phyloP scores from a whole-genome alignment of 2,888 invertebrate genomes.

The Amblyjoppa proteus region DNA sequence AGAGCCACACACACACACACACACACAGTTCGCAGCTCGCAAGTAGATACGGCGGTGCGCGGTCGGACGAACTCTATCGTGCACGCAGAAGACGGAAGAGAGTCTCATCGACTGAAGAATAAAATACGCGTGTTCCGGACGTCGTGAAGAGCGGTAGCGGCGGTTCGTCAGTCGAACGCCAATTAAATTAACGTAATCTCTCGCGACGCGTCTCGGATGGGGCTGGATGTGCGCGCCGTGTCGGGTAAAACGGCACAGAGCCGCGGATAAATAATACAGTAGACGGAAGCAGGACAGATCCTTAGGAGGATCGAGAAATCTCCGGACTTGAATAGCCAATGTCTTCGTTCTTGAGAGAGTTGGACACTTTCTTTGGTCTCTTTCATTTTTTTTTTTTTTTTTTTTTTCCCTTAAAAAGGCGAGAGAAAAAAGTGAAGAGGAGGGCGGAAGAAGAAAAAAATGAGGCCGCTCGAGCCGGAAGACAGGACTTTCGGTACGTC shows the following conservation, averaged over 20 bases:
- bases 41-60: constrained; percentile 47
- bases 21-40: background rate
- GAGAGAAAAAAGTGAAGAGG: background rate
- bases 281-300: background rate
- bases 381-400: background rate
- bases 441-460: background rate
- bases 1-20: background rate
- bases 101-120: background rate
- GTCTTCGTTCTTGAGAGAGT: background rate
- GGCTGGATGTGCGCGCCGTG: constrained; percentile 1
- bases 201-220: constrained; percentile 31
- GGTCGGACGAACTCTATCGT: constrained; percentile 49
- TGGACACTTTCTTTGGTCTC: background rate
- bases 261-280: background rate
- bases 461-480: background rate
- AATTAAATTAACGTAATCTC: constrained; percentile 64
- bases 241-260: constrained; percentile 1
- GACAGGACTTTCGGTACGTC: constrained; percentile 42
- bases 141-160: constrained; percentile 4
- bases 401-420: background rate
- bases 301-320: constrained; percentile 37
- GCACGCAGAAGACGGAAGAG: constrained; percentile 28
- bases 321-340: constrained; percentile 59
- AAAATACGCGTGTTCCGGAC: constrained; percentile 52
- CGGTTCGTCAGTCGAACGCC: constrained; percentile 51